These are phyloP conservation scores for Archilochus colubris DNA, from an alignment of 2,113 vertebrate genomes.

Conservation along the genomic window DNA sequence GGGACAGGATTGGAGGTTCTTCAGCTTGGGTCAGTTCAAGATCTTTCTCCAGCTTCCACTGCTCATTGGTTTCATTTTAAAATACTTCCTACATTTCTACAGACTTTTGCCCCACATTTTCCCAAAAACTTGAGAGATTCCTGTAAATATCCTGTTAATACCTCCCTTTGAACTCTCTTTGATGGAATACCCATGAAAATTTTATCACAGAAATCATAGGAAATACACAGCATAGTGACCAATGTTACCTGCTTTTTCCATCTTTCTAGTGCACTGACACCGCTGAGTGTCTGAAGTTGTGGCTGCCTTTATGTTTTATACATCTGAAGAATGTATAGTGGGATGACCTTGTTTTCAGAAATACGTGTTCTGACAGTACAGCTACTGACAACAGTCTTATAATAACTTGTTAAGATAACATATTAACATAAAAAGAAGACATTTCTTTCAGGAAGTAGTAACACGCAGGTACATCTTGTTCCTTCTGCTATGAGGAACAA, in stretches of 20 bases:
- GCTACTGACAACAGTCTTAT: not conserved
- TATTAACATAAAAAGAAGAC: not conserved
- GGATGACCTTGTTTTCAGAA: not conserved
- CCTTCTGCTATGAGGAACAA: not conserved
- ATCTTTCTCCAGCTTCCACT: not conserved
- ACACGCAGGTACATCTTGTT: not conserved
- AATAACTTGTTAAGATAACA: not conserved
- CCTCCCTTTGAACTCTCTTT: not conserved
- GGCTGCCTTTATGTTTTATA: not conserved
- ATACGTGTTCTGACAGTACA: not conserved
- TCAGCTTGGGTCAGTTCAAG: not conserved
- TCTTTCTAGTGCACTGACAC: not conserved
- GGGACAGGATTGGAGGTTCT: accelerated
- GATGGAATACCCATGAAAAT: not conserved
- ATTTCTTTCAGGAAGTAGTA: not conserved
- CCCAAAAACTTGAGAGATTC: not conserved
- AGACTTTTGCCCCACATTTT: not conserved
- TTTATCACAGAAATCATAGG: not conserved
- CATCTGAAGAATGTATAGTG: not conserved
- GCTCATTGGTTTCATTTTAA: not conserved
- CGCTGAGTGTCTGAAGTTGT: not conserved
- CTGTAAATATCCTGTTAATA: not conserved
- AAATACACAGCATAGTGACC: not conserved
- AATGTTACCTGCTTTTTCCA: not conserved
- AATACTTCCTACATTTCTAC: not conserved